Percentiles rank a stretch among this genome's conserved stretches.
phyloP scores from a whole-genome alignment of 2,888 invertebrate genomes.

The Calameuta idolon region DNA sequence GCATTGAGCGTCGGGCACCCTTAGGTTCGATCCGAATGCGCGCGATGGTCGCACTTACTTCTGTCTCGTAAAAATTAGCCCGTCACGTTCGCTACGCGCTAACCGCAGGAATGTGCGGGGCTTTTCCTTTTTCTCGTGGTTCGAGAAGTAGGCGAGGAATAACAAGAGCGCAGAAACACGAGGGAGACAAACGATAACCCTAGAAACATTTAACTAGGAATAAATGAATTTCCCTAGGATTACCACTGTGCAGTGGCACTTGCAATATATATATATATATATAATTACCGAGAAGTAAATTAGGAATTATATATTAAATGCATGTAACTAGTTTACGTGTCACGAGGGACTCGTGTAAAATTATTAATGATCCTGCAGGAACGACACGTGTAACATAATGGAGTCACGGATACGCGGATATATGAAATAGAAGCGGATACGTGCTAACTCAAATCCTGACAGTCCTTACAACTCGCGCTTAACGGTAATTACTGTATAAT shows the following conservation, averaged over 20 bases:
- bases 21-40: too few relatives aligned
- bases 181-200: not conserved
- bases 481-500: not conserved
- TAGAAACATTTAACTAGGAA: not conserved
- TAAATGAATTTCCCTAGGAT: not conserved
- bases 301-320: not conserved
- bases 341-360: not conserved
- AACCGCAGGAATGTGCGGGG: too few relatives aligned
- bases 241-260: not conserved
- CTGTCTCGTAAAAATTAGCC: too few relatives aligned
- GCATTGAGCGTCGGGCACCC: too few relatives aligned
- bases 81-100: too few relatives aligned
- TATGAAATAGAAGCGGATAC: not conserved
- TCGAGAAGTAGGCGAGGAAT: too few relatives aligned
- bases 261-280: not conserved
- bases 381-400: not conserved
- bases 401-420: not conserved
- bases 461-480: not conserved
- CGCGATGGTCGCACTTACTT: too few relatives aligned
- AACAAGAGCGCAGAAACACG: too few relatives aligned
- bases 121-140: too few relatives aligned
- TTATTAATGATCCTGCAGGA: not conserved
- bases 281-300: not conserved
- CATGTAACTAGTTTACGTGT: not conserved
- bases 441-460: not conserved